These are phyloP conservation scores for Mythimna pallens DNA, from an alignment of 2,888 invertebrate genomes.

Conservation along the genomic window DNA sequence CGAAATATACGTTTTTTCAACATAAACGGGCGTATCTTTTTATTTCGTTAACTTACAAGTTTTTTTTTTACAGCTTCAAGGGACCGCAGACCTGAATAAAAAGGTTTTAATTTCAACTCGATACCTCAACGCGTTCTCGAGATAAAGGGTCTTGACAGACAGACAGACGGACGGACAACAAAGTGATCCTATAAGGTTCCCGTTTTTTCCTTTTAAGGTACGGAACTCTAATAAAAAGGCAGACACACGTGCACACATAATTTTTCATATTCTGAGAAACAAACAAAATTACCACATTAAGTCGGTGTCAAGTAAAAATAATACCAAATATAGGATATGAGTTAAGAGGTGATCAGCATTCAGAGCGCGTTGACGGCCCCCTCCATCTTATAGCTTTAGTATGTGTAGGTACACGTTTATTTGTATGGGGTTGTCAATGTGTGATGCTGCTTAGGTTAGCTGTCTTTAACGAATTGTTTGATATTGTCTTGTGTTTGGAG, in stretches of 20 bases:
- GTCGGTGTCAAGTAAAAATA: conserved; percentile 68
- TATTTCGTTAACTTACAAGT: too few species aligned
- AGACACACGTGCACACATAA: conserved; percentile 13
- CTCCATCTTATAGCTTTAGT: conserved; percentile 56
- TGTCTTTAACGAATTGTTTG: conserved; percentile 9
- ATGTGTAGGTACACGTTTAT: conserved; percentile 23
- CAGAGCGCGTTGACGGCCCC: conserved; percentile 73
- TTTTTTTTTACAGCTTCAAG: too few species aligned
- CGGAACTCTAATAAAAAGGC: not conserved
- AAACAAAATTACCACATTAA: conserved; percentile 61
- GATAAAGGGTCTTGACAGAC: too few species aligned
- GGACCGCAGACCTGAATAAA: too few species aligned
- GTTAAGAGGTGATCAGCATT: conserved; percentile 76
- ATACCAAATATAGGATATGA: conserved; percentile 80
- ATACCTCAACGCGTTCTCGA: too few species aligned
- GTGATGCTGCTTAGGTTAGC: conserved; percentile 9
- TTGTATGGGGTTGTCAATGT: not conserved
- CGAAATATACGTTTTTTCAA: too few species aligned
- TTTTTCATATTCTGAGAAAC: conserved; percentile 32
- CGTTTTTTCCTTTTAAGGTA: too few species aligned
- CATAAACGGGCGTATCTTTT: too few species aligned
- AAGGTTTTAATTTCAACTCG: too few species aligned
- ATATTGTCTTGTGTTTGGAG: not conserved
- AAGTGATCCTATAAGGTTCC: too few species aligned
- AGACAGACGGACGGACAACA: too few species aligned